Conservation (phyloP, 2,888 invertebrate genomes). For the Barypeithes pellucidus region DNA sequence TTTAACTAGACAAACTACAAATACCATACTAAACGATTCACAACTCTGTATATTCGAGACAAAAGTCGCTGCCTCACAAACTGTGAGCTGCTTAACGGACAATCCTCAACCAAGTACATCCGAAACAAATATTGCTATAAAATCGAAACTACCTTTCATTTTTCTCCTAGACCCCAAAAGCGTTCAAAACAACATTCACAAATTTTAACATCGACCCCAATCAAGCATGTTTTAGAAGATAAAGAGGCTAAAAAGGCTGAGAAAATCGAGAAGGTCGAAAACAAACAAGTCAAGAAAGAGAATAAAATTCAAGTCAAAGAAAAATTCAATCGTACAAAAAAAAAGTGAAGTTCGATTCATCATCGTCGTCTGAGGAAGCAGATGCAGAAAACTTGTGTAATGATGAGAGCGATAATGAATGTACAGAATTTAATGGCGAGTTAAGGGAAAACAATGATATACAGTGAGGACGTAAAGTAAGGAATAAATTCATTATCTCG, state of each 20-base stretch:
- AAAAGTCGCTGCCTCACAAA: too few relatives aligned
- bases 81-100: too few relatives aligned
- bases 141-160: not conserved
- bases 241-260: not conserved
- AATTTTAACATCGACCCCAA: slow-evolving; percentile 9
- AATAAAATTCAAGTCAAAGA: not conserved
- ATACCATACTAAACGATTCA: not conserved
- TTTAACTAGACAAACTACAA: not conserved
- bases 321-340: not conserved
- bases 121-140: not conserved
- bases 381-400: not conserved
- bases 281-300: not conserved
- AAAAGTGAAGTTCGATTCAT: slow-evolving; percentile 21
- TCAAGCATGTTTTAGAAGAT: not conserved
- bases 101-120: slow-evolving; percentile 1
- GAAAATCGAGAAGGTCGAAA: not conserved
- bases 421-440: not conserved
- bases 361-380: slow-evolving; percentile 10
- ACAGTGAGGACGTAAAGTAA: too few relatives aligned
- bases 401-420: slow-evolving; percentile 12
- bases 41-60: too few relatives aligned
- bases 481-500: too few relatives aligned
- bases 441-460: not conserved
- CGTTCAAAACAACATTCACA: slow-evolving; percentile 11
- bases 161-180: not conserved